Evolutionary conservation across 2,888 invertebrate genomes (phyloP).

Genomic region (Apomyelois bistriatella): DNA sequence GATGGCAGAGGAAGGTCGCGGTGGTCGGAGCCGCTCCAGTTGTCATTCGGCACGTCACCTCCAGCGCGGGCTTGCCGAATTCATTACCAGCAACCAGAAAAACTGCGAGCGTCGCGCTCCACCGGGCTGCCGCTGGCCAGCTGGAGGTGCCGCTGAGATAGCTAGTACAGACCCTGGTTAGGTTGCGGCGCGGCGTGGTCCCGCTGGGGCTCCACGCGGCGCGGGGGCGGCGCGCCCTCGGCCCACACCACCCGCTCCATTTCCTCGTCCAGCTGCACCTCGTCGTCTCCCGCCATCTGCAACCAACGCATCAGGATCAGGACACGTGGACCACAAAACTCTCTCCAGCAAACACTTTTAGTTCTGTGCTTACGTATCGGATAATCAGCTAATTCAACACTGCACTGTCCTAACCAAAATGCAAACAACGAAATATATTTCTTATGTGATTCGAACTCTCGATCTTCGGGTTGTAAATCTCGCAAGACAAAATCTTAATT

Average conservation of each 20-base stretch:
- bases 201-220: conserved; percentile 53
- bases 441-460: too few relatives aligned
- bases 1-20: background rate
- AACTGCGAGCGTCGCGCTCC: background rate
- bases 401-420: too few relatives aligned
- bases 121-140: too few relatives aligned
- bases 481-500: too few relatives aligned
- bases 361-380: too few relatives aligned
- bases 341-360: too few relatives aligned
- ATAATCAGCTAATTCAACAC: too few relatives aligned
- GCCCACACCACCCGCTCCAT: conserved; percentile 93
- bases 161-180: too few relatives aligned
- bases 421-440: too few relatives aligned
- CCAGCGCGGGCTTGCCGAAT: background rate
- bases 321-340: background rate
- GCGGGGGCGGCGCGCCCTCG: conserved; percentile 81
- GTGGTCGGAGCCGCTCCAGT: background rate
- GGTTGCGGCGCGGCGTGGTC: conserved; percentile 41
- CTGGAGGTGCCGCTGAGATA: too few relatives aligned
- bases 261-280: conserved; percentile 90
- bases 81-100: background rate
- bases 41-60: background rate
- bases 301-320: background rate
- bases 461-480: too few relatives aligned
- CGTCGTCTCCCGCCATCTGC: conserved; percentile 69